These are phyloP conservation scores for Hipparchia semele DNA, from an alignment of 2,888 invertebrate species.

Conservation along the genomic window DNA sequence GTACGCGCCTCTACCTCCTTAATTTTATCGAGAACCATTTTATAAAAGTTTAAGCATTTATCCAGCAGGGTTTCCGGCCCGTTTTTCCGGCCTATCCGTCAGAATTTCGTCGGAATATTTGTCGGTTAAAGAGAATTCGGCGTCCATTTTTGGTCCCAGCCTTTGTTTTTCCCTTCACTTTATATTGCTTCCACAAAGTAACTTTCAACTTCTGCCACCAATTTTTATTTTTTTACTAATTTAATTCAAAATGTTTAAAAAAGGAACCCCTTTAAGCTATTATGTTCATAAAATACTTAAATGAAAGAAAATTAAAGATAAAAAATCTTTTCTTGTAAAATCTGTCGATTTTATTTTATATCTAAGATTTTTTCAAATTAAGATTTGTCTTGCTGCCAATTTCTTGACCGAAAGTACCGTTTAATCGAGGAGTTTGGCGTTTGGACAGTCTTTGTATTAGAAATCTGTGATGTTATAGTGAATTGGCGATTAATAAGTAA, in stretches of 20 bases:
- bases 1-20: constrained; percentile 32
- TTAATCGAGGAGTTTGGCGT: too few relatives aligned
- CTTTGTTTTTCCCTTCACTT: constrained; percentile 21
- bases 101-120: constrained; percentile 24
- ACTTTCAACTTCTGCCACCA: constrained; percentile 15
- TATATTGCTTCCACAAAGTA: constrained; percentile 17
- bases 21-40: constrained; percentile 36
- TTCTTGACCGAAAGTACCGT: too few relatives aligned
- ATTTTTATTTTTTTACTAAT: constrained; percentile 4
- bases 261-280: neutral
- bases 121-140: constrained; percentile 17
- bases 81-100: constrained; percentile 27
- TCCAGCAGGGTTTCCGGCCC: constrained; percentile 29
- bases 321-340: neutral
- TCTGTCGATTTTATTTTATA: neutral
- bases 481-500: too few relatives aligned
- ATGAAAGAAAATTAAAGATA: neutral
- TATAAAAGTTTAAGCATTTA: constrained; percentile 31
- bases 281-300: neutral
- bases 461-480: too few relatives aligned
- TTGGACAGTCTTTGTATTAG: too few relatives aligned
- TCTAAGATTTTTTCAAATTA: neutral
- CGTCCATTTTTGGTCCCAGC: constrained; percentile 17
- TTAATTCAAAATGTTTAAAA: neutral
- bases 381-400: too few relatives aligned